Evolutionary conservation across 2,113 vertebrate genomes (phyloP).

Genomic region (Cyanoderma ruficeps): DNA sequence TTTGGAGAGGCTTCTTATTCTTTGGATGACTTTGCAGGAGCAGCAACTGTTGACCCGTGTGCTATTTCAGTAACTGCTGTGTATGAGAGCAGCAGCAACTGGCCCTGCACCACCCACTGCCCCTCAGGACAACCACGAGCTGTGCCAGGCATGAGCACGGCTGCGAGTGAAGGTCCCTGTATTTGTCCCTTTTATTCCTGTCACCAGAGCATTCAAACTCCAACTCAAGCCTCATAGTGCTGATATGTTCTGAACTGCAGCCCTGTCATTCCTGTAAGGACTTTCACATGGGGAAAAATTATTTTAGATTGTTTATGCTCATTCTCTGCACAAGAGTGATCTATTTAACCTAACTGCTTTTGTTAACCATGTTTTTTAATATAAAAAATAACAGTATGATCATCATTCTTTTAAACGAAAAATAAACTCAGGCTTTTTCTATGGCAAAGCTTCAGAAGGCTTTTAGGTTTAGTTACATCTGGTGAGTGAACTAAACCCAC

Average conservation of each 20-base stretch:
- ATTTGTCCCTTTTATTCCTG: background rate
- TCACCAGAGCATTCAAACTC: background rate
- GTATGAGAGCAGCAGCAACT: background rate
- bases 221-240: background rate
- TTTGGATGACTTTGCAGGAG: background rate
- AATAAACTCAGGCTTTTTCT: conserved; percentile 47
- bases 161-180: background rate
- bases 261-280: background rate
- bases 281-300: background rate
- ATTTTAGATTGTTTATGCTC: background rate
- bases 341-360: background rate
- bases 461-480: background rate
- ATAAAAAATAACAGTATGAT: background rate
- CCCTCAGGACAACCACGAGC: fast-evolving
- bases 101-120: background rate
- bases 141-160: fast-evolving
- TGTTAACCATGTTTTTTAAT: background rate
- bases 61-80: background rate
- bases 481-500: background rate
- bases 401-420: background rate
- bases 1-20: background rate
- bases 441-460: background rate
- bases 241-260: background rate
- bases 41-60: conserved; percentile 38
- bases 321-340: background rate